Percentiles rank a stretch among this genome's conserved stretches.
Evolutionary conservation across 2,113 vertebrate species (phyloP).

Genomic region (Onychostruthus taczanowskii): DNA sequence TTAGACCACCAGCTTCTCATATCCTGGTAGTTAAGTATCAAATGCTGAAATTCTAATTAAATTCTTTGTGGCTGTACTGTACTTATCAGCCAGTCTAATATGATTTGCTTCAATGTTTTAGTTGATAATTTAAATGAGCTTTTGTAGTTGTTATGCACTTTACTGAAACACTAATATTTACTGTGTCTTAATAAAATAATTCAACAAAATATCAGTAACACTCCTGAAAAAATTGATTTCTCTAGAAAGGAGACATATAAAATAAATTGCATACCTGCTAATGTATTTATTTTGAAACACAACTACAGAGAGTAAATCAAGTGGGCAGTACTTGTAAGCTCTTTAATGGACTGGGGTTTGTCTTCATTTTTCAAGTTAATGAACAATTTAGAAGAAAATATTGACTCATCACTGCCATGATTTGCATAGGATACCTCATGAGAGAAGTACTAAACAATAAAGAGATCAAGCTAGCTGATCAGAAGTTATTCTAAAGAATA

Average conservation of each 20-base stretch:
- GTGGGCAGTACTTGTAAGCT: background rate
- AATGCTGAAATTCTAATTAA: slow-evolving; percentile 24
- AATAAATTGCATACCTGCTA: background rate
- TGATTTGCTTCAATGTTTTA: slow-evolving; percentile 6
- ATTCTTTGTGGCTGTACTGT: background rate
- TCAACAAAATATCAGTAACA: background rate
- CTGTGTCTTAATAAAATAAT: background rate
- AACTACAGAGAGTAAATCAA: background rate
- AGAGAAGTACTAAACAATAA: background rate
- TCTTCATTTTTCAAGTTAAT: background rate
- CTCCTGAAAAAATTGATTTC: background rate
- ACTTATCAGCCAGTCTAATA: slow-evolving; percentile 16
- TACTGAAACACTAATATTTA: background rate
- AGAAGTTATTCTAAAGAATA: background rate
- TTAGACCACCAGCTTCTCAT: background rate
- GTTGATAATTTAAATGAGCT: background rate
- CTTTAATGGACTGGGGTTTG: background rate
- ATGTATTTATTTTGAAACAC: background rate
- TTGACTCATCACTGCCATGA: background rate
- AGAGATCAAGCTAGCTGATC: background rate
- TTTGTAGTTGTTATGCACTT: background rate
- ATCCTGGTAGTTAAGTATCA: background rate
- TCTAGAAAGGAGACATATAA: background rate
- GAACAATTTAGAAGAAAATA: background rate
- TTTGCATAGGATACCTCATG: background rate